Evolutionary conservation across 2,113 vertebrate genomes (phyloP).

Genomic region (Tetraodon nigroviridis): DNA sequence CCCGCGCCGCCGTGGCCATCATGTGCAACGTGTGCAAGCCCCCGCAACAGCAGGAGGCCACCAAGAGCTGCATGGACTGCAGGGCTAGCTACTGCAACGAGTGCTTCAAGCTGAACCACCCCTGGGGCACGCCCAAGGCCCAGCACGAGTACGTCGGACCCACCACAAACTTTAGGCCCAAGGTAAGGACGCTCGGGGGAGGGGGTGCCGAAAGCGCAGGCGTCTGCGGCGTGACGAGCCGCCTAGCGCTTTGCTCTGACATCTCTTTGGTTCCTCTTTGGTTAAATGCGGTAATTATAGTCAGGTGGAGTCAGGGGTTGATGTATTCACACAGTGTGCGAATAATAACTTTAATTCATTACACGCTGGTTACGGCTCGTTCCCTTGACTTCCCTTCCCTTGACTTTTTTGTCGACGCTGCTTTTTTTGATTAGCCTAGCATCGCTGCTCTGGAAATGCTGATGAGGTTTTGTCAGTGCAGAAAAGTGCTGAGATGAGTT

Average conservation of each 20-base stretch:
- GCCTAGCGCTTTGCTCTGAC: neutral
- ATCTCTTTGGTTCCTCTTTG: neutral
- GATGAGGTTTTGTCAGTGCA: constrained; percentile 4
- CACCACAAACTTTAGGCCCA: constrained; percentile 94
- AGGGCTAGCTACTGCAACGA: constrained; percentile 96
- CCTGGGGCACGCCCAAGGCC: constrained; percentile 92
- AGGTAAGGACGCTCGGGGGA: constrained; percentile 66
- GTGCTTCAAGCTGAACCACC: constrained; percentile 95
- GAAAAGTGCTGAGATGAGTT: constrained; percentile 26
- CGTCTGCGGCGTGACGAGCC: neutral
- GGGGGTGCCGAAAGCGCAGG: neutral
- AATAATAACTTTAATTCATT: no score
- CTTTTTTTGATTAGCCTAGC: no score
- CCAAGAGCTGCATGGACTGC: constrained; percentile 98
- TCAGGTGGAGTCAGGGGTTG: no score
- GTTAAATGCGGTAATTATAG: no score
- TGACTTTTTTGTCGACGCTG: no score
- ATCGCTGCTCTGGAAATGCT: neutral
- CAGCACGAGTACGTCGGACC: constrained; percentile 95
- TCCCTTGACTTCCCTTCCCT: no score
- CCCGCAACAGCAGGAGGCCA: constrained; percentile 87
- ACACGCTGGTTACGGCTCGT: no score
- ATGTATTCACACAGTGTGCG: no score
- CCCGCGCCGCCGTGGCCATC: constrained; percentile 88
- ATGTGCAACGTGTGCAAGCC: constrained; percentile 95